Percentiles rank a stretch among this genome's conserved stretches.
These are phyloP conservation scores for Drosophila sulfurigaster DNA, from an alignment of 1,140 invertebrate genomes.

Conservation along the genomic window DNA sequence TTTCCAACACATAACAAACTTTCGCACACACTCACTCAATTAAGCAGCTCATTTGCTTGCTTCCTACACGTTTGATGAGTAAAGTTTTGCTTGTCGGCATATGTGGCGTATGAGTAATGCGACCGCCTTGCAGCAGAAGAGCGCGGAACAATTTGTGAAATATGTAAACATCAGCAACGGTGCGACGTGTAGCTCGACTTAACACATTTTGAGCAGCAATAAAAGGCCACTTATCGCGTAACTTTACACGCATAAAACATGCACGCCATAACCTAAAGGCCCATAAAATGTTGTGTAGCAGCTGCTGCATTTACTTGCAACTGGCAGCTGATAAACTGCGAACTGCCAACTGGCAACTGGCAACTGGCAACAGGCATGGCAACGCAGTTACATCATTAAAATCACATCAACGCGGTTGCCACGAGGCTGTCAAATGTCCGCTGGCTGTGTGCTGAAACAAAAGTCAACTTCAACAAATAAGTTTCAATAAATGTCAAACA, in stretches of 20 bases:
- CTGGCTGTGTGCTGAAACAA: slow-evolving; percentile 43
- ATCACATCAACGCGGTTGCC: slow-evolving; percentile 28
- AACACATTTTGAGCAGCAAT: slow-evolving; percentile 38
- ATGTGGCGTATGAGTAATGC: slow-evolving; percentile 39
- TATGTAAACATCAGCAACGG: slow-evolving; percentile 35
- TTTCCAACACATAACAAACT: not conserved
- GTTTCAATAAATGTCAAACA: slow-evolving; percentile 74
- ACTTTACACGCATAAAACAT: slow-evolving; percentile 61
- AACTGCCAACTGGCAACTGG: slow-evolving; percentile 30
- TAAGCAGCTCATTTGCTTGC: slow-evolving; percentile 61
- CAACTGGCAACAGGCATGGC: slow-evolving; percentile 15
- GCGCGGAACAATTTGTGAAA: slow-evolving; percentile 51
- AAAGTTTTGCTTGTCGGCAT: slow-evolving; percentile 49
- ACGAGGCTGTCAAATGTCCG: slow-evolving; percentile 15
- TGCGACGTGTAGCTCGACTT: slow-evolving; percentile 6
- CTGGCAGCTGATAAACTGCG: slow-evolving; percentile 2
- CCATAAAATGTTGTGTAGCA: slow-evolving; percentile 15
- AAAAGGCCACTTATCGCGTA: slow-evolving; percentile 58
- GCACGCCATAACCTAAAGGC: slow-evolving; percentile 1
- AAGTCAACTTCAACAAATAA: slow-evolving; percentile 53
- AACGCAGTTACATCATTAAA: slow-evolving; percentile 58
- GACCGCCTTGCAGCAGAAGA: slow-evolving; percentile 16
- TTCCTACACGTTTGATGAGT: slow-evolving; percentile 37
- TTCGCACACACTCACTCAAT: slow-evolving; percentile 40
- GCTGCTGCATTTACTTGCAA: slow-evolving; percentile 29